These are phyloP conservation scores for Acanthosepion lycidas DNA, from an alignment of 2,888 invertebrate genomes.

Conservation along the genomic window DNA sequence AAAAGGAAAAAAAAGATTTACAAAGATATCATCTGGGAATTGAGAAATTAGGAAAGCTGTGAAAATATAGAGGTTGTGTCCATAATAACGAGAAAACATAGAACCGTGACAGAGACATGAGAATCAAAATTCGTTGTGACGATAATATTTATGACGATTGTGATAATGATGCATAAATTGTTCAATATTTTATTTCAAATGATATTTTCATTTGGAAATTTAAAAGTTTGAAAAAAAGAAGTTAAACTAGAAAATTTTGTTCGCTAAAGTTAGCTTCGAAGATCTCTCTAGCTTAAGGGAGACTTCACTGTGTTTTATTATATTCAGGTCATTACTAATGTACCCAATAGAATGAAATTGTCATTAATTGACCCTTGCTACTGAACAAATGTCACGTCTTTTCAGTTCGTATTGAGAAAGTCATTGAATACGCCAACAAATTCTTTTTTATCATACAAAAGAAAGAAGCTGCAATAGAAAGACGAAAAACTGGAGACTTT, in stretches of 20 bases:
- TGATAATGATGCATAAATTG: background rate
- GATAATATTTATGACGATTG: no score
- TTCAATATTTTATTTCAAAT: background rate
- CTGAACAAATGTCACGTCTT: constrained; percentile 20
- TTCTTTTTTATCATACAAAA: background rate
- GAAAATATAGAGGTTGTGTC: no score
- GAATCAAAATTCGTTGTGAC: no score
- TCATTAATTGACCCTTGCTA: background rate
- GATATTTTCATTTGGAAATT: background rate
- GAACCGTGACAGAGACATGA: no score
- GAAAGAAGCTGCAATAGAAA: constrained; percentile 2
- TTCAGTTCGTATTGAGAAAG: constrained; percentile 33
- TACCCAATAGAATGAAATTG: background rate
- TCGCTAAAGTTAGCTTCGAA: background rate
- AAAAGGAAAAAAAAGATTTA: no score
- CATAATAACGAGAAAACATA: no score
- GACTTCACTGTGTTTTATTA: background rate
- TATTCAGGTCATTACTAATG: background rate
- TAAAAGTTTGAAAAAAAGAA: background rate
- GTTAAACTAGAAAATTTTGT: background rate
- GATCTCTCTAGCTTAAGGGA: background rate
- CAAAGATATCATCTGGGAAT: no score
- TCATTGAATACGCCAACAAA: background rate
- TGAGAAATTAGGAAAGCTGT: no score
- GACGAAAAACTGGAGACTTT: background rate